phyloP scores from a whole-genome alignment of 2,797 vertebrate genomes.

The Periophthalmus magnuspinnatus region DNA sequence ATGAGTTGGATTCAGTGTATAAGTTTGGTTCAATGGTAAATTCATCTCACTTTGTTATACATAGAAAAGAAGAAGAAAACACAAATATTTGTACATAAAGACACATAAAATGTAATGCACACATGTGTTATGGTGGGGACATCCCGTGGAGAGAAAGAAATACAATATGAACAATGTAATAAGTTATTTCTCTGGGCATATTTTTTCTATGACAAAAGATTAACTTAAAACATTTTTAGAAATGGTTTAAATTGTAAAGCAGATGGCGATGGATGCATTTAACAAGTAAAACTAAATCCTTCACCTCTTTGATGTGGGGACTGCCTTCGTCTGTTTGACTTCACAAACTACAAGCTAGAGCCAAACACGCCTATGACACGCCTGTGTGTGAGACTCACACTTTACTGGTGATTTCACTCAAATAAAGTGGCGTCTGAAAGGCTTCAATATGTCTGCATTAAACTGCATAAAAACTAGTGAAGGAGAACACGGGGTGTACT shows the following conservation, averaged over 20 bases:
- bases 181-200: neutral
- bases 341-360: conserved; percentile 38
- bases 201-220: conserved; percentile 13
- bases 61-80: neutral
- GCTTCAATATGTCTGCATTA: conserved; percentile 30
- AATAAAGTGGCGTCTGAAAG: conserved; percentile 55
- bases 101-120: neutral
- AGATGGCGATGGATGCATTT: conserved; percentile 59
- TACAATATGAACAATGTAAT: conserved; percentile 1
- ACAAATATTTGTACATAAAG: neutral
- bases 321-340: conserved; percentile 51
- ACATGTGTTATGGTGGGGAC: neutral
- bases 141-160: neutral
- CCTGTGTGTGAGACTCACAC: conserved; percentile 42
- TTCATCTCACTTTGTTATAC: neutral
- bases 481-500: neutral
- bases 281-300: conserved; percentile 49
- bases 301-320: conserved; percentile 49
- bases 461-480: conserved; percentile 12
- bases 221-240: conserved; percentile 33
- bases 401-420: conserved; percentile 42
- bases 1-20: neutral
- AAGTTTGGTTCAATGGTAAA: neutral
- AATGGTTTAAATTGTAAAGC: conserved; percentile 35
- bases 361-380: conserved; percentile 35